Conservation (phyloP, 2,888 invertebrate genomes). For the Orchesella flavescens region DNA sequence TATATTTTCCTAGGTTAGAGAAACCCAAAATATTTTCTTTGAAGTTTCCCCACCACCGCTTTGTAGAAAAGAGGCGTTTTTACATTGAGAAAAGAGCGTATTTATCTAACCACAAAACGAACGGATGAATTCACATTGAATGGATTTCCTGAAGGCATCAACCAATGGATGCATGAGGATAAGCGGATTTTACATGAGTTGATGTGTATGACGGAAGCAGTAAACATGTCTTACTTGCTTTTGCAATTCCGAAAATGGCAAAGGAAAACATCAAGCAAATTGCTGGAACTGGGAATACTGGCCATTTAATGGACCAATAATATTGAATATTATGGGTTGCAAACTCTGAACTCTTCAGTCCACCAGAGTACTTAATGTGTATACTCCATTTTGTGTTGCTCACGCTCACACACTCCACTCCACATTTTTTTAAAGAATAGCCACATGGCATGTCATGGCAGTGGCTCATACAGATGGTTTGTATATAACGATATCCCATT, state of each 20-base stretch:
- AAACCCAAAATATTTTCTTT: background rate
- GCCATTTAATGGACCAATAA: slow-evolving; percentile 28
- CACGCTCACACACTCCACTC: too few relatives aligned
- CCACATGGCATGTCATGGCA: too few relatives aligned
- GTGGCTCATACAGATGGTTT: background rate
- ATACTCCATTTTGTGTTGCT: background rate
- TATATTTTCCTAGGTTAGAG: too few relatives aligned
- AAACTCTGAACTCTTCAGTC: slow-evolving; percentile 19
- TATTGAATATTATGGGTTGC: slow-evolving; percentile 33
- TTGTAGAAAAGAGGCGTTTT: slow-evolving; percentile 17
- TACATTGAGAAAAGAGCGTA: slow-evolving; percentile 11
- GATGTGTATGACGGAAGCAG: slow-evolving; percentile 27
- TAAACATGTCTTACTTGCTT: slow-evolving; percentile 16
- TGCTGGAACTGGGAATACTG: slow-evolving; percentile 16
- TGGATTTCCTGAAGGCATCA: slow-evolving; percentile 25
- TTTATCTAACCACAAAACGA: slow-evolving; percentile 18
- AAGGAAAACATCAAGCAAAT: slow-evolving; percentile 14
- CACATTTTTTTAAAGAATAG: too few relatives aligned
- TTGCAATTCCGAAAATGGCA: slow-evolving; percentile 11
- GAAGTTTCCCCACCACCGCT: slow-evolving; percentile 1
- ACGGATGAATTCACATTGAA: slow-evolving; percentile 19
- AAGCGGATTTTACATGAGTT: slow-evolving; percentile 15
- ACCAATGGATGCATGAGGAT: background rate
- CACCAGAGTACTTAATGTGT: background rate
- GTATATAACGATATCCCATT: background rate